phyloP scores from a whole-genome alignment of 2,797 vertebrate genomes.

The Lates japonicus region DNA sequence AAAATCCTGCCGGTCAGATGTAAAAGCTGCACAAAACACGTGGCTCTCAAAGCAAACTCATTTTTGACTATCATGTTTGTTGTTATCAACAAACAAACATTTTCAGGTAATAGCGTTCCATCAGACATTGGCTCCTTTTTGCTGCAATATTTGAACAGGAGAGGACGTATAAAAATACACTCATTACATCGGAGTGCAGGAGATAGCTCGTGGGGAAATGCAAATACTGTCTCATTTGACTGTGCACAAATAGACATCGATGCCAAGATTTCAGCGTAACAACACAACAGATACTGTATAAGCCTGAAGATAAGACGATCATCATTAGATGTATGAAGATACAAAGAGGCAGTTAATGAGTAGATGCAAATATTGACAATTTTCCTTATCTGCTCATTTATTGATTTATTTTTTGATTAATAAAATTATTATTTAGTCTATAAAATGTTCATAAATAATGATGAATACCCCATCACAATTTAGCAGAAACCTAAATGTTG shows the following conservation, averaged over 20 bases:
- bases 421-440: not conserved
- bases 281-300: slow-evolving; percentile 36
- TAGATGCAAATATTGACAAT: not conserved
- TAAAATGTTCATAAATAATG: not conserved
- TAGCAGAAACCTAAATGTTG: not conserved
- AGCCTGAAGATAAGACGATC: slow-evolving; percentile 14
- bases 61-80: slow-evolving; percentile 29
- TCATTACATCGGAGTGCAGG: slow-evolving; percentile 31
- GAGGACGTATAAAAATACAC: slow-evolving; percentile 47
- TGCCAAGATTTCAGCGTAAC: slow-evolving; percentile 34
- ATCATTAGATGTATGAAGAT: slow-evolving; percentile 3
- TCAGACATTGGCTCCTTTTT: slow-evolving; percentile 20
- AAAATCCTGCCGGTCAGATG: slow-evolving; percentile 59
- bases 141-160: slow-evolving; percentile 48
- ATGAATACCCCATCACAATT: not conserved
- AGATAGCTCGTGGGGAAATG: slow-evolving; percentile 63
- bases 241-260: slow-evolving; percentile 54
- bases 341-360: not conserved
- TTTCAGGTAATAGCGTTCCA: slow-evolving; percentile 17
- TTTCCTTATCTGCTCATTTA: not conserved
- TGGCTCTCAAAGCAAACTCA: slow-evolving; percentile 61
- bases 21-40: slow-evolving; percentile 55
- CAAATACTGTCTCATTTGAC: slow-evolving; percentile 59
- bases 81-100: slow-evolving; percentile 37
- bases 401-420: not conserved